Evolutionary conservation across 2,888 invertebrate genomes (phyloP).

Genomic region (Drosophila dives): DNA sequence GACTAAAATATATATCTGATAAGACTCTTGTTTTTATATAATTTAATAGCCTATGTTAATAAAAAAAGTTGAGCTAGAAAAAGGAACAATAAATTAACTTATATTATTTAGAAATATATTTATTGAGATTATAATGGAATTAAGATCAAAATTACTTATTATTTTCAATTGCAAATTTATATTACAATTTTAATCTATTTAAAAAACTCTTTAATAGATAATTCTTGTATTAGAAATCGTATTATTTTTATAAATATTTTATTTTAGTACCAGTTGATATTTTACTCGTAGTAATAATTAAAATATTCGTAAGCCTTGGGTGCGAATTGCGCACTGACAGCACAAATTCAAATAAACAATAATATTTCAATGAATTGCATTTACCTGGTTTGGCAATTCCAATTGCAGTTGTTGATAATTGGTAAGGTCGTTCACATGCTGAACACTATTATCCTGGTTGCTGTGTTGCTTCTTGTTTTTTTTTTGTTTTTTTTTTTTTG

Average conservation of each 20-base stretch:
- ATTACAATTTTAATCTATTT: not conserved
- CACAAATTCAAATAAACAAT: constrained; percentile 22
- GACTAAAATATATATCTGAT: not conserved
- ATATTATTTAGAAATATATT: not conserved
- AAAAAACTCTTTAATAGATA: not conserved
- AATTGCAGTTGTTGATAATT: constrained; percentile 57
- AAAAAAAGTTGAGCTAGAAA: not conserved
- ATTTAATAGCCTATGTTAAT: not conserved
- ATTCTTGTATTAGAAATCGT: no score
- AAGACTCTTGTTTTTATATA: not conserved
- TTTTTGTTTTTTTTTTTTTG: constrained; percentile 16
- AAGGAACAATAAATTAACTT: not conserved
- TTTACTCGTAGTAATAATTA: not conserved
- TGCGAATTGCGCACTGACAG: constrained; percentile 1
- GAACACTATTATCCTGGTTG: constrained; percentile 66
- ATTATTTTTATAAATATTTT: not conserved
- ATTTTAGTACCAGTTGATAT: not conserved
- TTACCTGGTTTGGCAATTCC: constrained; percentile 36
- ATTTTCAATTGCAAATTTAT: not conserved
- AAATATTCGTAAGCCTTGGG: constrained; percentile 3
- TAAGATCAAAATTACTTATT: not conserved
- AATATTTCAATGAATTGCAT: constrained; percentile 31
- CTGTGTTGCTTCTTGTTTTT: constrained; percentile 24
- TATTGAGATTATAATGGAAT: not conserved
- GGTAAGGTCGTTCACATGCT: constrained; percentile 74